Percentiles rank a stretch among this genome's conserved stretches.
phyloP scores from a whole-genome alignment of 2,797 vertebrate genomes.

The Rhincodon typus region DNA sequence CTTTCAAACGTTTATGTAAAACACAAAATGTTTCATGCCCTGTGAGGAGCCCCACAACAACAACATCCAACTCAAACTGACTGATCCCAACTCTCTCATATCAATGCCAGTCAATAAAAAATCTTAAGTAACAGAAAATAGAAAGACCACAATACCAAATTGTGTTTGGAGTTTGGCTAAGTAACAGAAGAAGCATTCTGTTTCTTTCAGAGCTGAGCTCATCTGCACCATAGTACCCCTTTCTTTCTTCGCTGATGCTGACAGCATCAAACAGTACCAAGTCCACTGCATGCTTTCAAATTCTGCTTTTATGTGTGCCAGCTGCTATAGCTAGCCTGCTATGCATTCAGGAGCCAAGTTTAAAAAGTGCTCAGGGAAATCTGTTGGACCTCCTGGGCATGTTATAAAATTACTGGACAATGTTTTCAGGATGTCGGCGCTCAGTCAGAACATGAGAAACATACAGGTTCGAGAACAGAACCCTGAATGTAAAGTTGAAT shows the following conservation, averaged over 20 bases:
- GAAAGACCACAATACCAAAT: neutral
- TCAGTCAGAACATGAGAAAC: neutral
- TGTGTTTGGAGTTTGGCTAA: neutral
- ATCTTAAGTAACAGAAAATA: no score
- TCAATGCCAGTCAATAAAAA: neutral
- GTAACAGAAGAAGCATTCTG: constrained; percentile 10
- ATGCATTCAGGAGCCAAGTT: neutral
- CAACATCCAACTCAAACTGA: neutral
- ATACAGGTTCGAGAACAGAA: no score
- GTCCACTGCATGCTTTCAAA: neutral
- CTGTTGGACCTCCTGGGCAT: neutral
- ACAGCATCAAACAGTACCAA: neutral
- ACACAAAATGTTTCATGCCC: neutral
- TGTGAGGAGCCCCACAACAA: neutral
- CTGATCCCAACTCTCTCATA: neutral
- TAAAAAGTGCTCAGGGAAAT: neutral
- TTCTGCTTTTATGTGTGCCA: neutral
- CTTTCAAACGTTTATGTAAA: neutral
- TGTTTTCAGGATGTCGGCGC: neutral
- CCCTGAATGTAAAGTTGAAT: neutral
- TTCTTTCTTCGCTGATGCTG: neutral
- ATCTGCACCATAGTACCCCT: no score
- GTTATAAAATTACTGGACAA: neutral
- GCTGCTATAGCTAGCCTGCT: neutral
- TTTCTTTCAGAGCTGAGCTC: neutral